Conservation (phyloP, 1,140 invertebrate genomes). For the Nomia melanderi region DNA sequence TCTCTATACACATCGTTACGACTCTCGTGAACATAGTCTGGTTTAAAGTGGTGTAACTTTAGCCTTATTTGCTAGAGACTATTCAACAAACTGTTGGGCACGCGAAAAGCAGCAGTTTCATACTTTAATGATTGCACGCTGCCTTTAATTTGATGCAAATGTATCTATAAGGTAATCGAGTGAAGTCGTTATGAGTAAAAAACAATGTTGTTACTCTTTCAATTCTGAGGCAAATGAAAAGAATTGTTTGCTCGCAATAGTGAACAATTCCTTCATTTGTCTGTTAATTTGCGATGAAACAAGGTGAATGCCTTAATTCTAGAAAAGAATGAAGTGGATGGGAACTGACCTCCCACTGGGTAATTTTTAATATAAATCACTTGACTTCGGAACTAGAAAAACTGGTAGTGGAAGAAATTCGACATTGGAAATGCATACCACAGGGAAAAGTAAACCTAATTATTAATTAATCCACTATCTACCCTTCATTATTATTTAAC, state of each 20-base stretch:
- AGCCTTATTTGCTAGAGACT: not conserved
- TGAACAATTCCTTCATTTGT: too few relatives aligned
- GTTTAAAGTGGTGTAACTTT: conserved; percentile 61
- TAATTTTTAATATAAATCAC: too few relatives aligned
- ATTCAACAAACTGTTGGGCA: not conserved
- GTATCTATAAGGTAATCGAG: not conserved
- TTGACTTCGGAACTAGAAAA: not conserved
- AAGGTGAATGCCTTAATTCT: too few relatives aligned
- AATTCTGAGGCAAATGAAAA: too few relatives aligned
- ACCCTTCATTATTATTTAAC: conserved; percentile 12
- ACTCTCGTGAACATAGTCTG: conserved; percentile 77
- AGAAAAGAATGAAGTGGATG: too few relatives aligned
- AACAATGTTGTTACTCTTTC: conserved; percentile 9
- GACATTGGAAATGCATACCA: not conserved
- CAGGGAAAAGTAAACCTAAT: conserved; percentile 27
- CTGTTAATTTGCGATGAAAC: too few relatives aligned
- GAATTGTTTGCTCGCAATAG: too few relatives aligned
- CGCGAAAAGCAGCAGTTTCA: conserved; percentile 13
- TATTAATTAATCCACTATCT: conserved; percentile 25
- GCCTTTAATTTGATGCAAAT: conserved; percentile 22
- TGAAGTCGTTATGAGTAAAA: not conserved
- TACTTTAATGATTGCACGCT: conserved; percentile 26
- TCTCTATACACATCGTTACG: conserved; percentile 77
- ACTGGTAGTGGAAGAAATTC: not conserved
- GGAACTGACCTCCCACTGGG: too few relatives aligned